phyloP scores from a whole-genome alignment of 2,113 vertebrate genomes.

The Ceyx margarethae region DNA sequence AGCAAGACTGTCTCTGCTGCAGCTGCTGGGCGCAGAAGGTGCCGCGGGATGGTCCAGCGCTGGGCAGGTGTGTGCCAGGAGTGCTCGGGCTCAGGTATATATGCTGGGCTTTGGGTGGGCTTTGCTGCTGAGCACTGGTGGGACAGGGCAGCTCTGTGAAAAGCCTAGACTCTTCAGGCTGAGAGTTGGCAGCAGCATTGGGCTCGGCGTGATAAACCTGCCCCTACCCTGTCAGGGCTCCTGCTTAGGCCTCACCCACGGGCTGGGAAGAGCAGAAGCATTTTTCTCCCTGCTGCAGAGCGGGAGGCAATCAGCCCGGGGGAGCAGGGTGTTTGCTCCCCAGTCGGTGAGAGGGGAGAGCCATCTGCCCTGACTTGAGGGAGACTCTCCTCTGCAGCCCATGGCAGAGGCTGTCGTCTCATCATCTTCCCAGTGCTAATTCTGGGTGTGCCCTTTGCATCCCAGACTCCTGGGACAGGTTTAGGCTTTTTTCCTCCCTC shows the following conservation, averaged over 20 bases:
- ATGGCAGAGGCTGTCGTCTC: neutral
- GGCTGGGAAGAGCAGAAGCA: neutral
- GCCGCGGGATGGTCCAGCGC: fast-evolving
- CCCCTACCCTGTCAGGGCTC: neutral
- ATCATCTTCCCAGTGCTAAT: neutral
- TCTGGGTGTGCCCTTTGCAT: neutral
- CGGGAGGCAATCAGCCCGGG: neutral
- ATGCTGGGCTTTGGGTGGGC: neutral
- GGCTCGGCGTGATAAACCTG: neutral
- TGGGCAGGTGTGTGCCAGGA: neutral
- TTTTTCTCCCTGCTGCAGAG: neutral
- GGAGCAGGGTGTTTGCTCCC: neutral
- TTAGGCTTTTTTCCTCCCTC: neutral
- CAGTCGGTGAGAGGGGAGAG: neutral
- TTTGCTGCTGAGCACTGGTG: neutral
- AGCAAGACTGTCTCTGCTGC: fast-evolving
- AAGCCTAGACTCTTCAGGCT: neutral
- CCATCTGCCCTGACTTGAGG: neutral
- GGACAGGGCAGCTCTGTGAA: neutral
- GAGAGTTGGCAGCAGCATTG: neutral
- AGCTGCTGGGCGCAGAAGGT: fast-evolving
- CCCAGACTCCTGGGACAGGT: neutral
- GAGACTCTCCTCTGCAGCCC: neutral
- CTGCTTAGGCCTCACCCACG: neutral
- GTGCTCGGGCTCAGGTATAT: neutral